A percentile compares a stretch with the other conserved stretches of the same genome.
Conservation (phyloP, 2,797 vertebrate genomes). For the Syngnathus rostellatus region DNA sequence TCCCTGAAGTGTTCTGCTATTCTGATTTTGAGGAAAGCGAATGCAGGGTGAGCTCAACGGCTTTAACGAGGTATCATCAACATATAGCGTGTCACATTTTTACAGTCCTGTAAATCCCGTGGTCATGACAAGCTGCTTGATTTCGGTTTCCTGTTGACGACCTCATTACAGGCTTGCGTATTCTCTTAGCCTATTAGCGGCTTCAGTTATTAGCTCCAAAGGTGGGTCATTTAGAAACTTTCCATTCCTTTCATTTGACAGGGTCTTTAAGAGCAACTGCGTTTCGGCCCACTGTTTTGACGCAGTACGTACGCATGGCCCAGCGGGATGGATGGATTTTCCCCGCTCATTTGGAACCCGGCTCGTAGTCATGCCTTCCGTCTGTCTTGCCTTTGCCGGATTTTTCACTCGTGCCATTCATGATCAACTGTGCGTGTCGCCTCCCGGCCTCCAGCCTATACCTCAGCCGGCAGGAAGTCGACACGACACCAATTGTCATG, state of each 20-base stretch:
- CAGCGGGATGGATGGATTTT: neutral
- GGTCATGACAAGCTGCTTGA: slow-evolving; percentile 32
- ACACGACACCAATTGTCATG: slow-evolving; percentile 27
- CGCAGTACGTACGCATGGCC: neutral
- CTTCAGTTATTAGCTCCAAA: neutral
- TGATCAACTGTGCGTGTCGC: slow-evolving; percentile 27
- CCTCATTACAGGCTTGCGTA: slow-evolving; percentile 32
- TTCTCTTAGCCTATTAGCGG: slow-evolving; percentile 23
- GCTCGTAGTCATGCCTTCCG: slow-evolving; percentile 20
- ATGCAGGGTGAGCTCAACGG: neutral
- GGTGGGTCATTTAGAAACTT: neutral
- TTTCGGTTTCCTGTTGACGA: slow-evolving; percentile 39
- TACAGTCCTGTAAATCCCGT: slow-evolving; percentile 48
- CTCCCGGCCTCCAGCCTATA: slow-evolving; percentile 17
- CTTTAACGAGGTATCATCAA: neutral
- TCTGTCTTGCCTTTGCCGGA: slow-evolving; percentile 26
- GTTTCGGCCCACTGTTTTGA: slow-evolving; percentile 10
- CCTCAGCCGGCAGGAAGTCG: slow-evolving; percentile 42
- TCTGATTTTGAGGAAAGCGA: neutral
- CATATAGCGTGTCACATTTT: slow-evolving; percentile 24
- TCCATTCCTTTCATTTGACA: neutral
- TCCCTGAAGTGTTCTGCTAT: neutral
- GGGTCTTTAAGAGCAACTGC: neutral
- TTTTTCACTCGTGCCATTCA: slow-evolving; percentile 24
- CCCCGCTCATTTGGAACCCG: neutral